Conservation (phyloP, 1,140 invertebrate species). For the Leucophenga varia region DNA sequence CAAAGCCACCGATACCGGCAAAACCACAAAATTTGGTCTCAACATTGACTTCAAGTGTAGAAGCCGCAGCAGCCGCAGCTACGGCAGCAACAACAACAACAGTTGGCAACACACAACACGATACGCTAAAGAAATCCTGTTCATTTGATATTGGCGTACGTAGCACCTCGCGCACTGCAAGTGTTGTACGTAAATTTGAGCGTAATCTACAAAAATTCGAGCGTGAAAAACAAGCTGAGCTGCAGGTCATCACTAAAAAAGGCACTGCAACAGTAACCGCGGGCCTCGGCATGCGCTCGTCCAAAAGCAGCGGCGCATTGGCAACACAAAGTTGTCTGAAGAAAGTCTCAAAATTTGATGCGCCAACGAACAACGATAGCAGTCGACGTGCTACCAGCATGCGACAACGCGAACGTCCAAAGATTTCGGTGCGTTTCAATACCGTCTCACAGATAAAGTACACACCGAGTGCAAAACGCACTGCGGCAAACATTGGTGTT, state of each 20-base stretch:
- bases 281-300: slow-evolving; percentile 32
- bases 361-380: slow-evolving; percentile 29
- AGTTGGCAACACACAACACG: neutral
- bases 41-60: slow-evolving; percentile 31
- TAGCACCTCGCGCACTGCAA: slow-evolving; percentile 39
- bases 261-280: slow-evolving; percentile 17
- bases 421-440: slow-evolving; percentile 58
- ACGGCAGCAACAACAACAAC: slow-evolving; percentile 15
- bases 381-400: slow-evolving; percentile 52
- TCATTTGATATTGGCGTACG: slow-evolving; percentile 50
- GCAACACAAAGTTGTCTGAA: slow-evolving; percentile 48
- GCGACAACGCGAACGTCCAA: slow-evolving; percentile 37
- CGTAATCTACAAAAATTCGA: slow-evolving; percentile 60
- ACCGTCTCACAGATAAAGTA: slow-evolving; percentile 57
- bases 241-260: slow-evolving; percentile 40
- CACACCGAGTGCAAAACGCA: slow-evolving; percentile 42
- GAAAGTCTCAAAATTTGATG: slow-evolving; percentile 50
- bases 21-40: slow-evolving; percentile 48
- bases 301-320: slow-evolving; percentile 45
- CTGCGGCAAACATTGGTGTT: slow-evolving; percentile 17
- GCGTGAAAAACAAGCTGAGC: slow-evolving; percentile 38
- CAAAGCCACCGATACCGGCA: slow-evolving; percentile 44
- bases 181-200: slow-evolving; percentile 56
- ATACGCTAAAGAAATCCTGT: slow-evolving; percentile 22
- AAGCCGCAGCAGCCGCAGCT: slow-evolving; percentile 1